Evolutionary conservation across 2,888 invertebrate genomes (phyloP).

Genomic region (Philhelius pedissequus): DNA sequence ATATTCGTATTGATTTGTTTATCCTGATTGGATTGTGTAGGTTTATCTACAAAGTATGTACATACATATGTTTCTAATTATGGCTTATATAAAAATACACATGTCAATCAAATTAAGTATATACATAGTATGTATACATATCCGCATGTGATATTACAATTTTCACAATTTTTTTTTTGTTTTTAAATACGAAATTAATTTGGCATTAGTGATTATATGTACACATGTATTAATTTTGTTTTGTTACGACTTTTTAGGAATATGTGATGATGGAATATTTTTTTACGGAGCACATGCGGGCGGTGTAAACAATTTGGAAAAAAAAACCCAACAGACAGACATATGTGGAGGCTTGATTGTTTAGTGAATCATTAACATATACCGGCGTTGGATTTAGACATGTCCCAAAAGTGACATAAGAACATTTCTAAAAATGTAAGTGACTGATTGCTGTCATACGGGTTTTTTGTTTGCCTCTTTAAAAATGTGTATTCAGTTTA

Average conservation of each 20-base stretch:
- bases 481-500: not conserved
- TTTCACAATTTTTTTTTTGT: not conserved
- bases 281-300: not conserved
- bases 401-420: constrained; percentile 28
- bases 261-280: not conserved
- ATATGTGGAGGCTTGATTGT: not conserved
- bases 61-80: not conserved
- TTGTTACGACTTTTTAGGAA: not conserved
- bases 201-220: not conserved
- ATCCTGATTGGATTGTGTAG: constrained; percentile 5
- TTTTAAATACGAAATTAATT: not conserved
- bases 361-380: not conserved
- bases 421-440: constrained; percentile 37
- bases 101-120: no score
- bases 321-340: not conserved
- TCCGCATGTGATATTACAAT: no score
- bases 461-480: not conserved
- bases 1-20: not conserved
- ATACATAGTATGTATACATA: no score
- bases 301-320: not conserved
- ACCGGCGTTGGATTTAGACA: not conserved
- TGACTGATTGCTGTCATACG: constrained; percentile 2
- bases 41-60: no score
- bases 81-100: not conserved
- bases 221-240: not conserved